These are phyloP conservation scores for Drosophila funebris DNA, from an alignment of 1,140 invertebrate genomes.

Conservation along the genomic window DNA sequence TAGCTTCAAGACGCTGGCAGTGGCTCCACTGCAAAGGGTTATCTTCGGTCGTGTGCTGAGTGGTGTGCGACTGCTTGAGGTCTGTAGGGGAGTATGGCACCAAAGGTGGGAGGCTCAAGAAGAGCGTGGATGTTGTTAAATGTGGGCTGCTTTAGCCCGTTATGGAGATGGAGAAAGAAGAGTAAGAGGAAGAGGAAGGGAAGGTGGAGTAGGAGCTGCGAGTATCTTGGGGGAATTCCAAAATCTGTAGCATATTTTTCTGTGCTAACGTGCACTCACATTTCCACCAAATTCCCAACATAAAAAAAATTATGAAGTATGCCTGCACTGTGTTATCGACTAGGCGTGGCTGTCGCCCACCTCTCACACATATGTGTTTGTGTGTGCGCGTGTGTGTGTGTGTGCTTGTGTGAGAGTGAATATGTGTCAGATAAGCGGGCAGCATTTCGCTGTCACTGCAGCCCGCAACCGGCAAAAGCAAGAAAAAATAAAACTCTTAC, in stretches of 20 bases:
- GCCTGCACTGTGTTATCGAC: conserved; percentile 53
- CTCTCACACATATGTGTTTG: not conserved
- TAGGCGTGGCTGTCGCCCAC: conserved; percentile 26
- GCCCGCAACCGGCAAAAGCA: conserved; percentile 22
- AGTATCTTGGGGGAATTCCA: not conserved
- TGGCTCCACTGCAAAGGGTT: conserved; percentile 45
- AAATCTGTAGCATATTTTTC: conserved; percentile 45
- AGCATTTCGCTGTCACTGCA: conserved; percentile 62
- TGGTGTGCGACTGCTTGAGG: conserved; percentile 55
- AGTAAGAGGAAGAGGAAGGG: too few species aligned
- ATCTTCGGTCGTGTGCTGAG: conserved; percentile 58
- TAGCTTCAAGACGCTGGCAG: conserved; percentile 62
- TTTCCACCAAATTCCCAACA: conserved; percentile 24
- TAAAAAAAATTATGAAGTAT: conserved; percentile 73
- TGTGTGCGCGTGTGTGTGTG: not conserved
- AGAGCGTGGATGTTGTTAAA: conserved; percentile 44
- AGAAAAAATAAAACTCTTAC: conserved; percentile 20
- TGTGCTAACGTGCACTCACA: conserved; percentile 27
- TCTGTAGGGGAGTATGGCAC: conserved; percentile 60
- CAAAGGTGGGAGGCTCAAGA: conserved; percentile 56
- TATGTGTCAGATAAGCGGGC: conserved; percentile 67
- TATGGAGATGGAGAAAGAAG: not conserved
- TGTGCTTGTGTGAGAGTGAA: conserved; percentile 23
- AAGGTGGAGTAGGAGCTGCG: not conserved
- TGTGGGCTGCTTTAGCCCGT: conserved; percentile 62